Evolutionary conservation across 2,888 invertebrate genomes (phyloP).

Genomic region (Piscicola geometra): DNA sequence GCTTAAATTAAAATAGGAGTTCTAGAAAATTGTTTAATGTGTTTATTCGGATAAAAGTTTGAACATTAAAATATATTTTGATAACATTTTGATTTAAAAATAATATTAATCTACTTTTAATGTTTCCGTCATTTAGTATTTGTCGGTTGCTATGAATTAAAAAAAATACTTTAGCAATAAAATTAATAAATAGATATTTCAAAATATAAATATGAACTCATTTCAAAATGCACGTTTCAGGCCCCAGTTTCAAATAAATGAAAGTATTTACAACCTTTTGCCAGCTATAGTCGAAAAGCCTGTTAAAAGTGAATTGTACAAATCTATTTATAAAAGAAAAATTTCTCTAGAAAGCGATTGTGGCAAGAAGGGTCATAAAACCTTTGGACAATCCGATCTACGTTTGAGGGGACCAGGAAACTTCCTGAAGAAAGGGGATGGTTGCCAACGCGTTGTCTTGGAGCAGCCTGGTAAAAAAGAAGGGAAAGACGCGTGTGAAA

Average conservation of each 20-base stretch:
- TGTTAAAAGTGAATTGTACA: conserved; percentile 13
- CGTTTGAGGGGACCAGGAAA: conserved; percentile 12
- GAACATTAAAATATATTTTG: too few species aligned
- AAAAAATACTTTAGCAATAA: too few species aligned
- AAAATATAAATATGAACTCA: too few species aligned
- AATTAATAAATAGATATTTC: too few species aligned
- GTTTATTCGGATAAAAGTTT: too few species aligned
- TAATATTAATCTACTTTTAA: too few species aligned
- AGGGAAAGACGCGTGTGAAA: neutral
- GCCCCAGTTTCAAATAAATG: neutral
- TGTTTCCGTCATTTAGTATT: too few species aligned
- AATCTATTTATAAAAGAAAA: conserved; percentile 3
- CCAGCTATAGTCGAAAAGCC: neutral
- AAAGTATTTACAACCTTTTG: conserved; percentile 25
- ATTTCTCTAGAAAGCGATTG: neutral
- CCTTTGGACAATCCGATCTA: conserved; percentile 20
- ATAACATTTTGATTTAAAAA: too few species aligned
- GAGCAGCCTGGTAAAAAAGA: neutral
- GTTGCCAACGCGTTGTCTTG: neutral
- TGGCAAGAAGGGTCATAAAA: conserved; percentile 5
- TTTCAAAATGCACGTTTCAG: too few species aligned
- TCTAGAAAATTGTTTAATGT: too few species aligned
- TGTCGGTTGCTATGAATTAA: too few species aligned
- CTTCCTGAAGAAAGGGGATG: conserved; percentile 14
- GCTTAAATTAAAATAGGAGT: too few species aligned